Evolutionary conservation across 92 coral and sea anemone species (phyloP).

Genomic region (Epizoanthus illoricatus): DNA sequence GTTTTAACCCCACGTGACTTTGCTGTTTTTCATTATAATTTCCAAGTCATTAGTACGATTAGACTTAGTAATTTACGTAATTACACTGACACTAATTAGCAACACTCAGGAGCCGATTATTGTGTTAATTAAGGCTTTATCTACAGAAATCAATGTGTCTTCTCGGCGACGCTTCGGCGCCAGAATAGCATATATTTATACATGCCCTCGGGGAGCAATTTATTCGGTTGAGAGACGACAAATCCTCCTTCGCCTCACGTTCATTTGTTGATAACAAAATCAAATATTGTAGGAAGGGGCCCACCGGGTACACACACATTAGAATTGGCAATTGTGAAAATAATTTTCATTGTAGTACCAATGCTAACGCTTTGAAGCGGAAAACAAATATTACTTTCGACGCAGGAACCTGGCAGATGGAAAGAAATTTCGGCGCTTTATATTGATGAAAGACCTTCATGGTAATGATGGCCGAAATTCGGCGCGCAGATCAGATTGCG

Average conservation of each 20-base stretch:
- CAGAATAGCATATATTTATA: slow-evolving; percentile 80
- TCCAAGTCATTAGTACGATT: slow-evolving; percentile 93
- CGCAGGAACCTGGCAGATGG: background rate
- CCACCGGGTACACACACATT: slow-evolving; percentile 82
- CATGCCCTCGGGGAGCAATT: slow-evolving; percentile 81
- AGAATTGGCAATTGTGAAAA: slow-evolving; percentile 75
- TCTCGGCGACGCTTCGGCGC: slow-evolving; percentile 86
- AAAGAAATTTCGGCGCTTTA: slow-evolving; percentile 34
- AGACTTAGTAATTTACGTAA: slow-evolving; percentile 95
- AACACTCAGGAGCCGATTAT: slow-evolving; percentile 96
- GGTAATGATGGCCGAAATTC: slow-evolving; percentile 4
- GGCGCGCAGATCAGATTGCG: slow-evolving; percentile 1
- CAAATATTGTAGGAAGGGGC: slow-evolving; percentile 89
- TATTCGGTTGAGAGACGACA: slow-evolving; percentile 26
- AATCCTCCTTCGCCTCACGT: slow-evolving; percentile 49
- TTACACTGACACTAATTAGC: slow-evolving; percentile 95
- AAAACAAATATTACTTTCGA: slow-evolving; percentile 70
- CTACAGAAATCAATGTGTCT: slow-evolving; percentile 92
- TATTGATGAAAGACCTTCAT: slow-evolving; percentile 11
- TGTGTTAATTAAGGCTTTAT: slow-evolving; percentile 97
- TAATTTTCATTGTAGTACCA: slow-evolving; percentile 75
- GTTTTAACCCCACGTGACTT: slow-evolving; percentile 85
- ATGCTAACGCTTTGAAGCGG: slow-evolving; percentile 66
- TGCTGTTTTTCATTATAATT: slow-evolving; percentile 81
- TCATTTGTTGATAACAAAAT: slow-evolving; percentile 91